Conservation (phyloP, 2,113 vertebrate species). For the Grammomys dolichurus region DNA sequence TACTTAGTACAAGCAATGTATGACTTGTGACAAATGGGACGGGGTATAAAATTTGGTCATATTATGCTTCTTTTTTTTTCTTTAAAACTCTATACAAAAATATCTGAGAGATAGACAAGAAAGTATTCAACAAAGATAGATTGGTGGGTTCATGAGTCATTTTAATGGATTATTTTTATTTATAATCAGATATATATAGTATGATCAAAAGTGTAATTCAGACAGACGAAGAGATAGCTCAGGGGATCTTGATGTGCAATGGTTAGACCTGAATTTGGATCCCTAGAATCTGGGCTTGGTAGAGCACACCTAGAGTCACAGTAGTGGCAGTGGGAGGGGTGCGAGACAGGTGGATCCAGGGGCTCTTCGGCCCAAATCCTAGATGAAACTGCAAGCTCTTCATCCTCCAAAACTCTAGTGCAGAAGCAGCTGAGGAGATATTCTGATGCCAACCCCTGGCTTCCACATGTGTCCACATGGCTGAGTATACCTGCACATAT, state of each 20-base stretch:
- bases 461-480: not conserved
- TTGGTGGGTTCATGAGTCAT: not conserved
- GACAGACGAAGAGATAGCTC: not conserved
- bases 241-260: too few relatives aligned
- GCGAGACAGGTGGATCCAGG: not conserved
- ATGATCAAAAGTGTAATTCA: not conserved
- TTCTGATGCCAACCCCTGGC: not conserved
- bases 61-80: conserved; percentile 25
- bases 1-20: conserved; percentile 30
- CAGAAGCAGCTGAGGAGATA: not conserved
- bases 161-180: not conserved
- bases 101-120: not conserved
- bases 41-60: not conserved
- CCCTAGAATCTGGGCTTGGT: not conserved
- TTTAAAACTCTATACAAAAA: not conserved
- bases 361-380: not conserved
- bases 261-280: not conserved
- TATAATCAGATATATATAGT: conserved; percentile 12
- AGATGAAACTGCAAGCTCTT: not conserved
- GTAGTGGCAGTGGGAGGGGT: not conserved
- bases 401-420: too few relatives aligned
- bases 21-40: not conserved
- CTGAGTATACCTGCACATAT: not conserved
- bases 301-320: not conserved
- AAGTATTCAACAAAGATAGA: not conserved